phyloP scores from a whole-genome alignment of 2,797 vertebrate species.

The Clamator glandarius region DNA sequence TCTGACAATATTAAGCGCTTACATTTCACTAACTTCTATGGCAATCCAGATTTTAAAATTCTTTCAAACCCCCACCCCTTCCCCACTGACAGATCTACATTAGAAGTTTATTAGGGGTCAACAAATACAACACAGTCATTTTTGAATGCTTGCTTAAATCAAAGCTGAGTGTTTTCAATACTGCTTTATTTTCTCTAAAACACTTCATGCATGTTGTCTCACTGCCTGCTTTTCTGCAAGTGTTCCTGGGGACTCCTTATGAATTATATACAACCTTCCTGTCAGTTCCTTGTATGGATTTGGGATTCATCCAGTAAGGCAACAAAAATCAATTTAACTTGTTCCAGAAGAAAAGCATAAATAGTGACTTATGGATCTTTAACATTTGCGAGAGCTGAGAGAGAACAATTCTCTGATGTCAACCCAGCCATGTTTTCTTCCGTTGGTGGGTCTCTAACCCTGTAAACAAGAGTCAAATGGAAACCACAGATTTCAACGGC shows the following conservation, averaged over 20 bases:
- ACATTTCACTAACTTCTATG: neutral
- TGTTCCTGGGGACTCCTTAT: neutral
- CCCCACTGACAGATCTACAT: neutral
- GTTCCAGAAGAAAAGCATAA: neutral
- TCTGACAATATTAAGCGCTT: neutral
- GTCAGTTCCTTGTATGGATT: neutral
- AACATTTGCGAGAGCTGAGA: neutral
- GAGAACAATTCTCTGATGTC: neutral
- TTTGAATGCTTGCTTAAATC: neutral
- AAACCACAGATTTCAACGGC: neutral
- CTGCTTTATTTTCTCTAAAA: neutral
- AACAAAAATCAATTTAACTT: neutral
- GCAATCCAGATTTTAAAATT: neutral
- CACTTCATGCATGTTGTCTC: neutral
- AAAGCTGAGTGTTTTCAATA: neutral
- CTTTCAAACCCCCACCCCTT: neutral
- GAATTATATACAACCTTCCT: neutral
- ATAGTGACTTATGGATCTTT: neutral
- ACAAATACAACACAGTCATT: neutral
- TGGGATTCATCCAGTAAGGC: neutral
- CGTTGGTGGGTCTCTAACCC: neutral
- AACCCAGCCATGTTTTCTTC: rapidly evolving
- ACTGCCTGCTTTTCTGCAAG: neutral
- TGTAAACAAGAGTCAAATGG: neutral
- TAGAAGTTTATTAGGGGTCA: neutral